Percentiles rank a stretch among this genome's conserved stretches.
phyloP scores from a whole-genome alignment of 1,140 invertebrate genomes.

The Bombus sylvicola region DNA sequence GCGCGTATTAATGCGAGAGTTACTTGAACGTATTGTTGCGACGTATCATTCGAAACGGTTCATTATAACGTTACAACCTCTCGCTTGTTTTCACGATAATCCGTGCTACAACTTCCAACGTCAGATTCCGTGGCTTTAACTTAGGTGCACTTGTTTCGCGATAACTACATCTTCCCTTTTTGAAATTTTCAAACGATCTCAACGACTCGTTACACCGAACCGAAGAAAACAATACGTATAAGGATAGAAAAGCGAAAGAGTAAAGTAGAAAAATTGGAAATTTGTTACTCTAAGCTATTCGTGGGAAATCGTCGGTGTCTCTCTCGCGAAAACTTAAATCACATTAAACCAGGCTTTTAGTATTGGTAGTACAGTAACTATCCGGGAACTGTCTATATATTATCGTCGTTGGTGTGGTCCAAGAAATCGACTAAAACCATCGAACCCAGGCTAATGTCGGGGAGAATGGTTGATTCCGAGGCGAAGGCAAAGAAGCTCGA shows the following conservation, averaged over 20 bases:
- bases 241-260: neutral
- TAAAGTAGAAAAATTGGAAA: no score
- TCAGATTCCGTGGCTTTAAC: neutral
- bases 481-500: neutral
- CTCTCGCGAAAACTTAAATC: no score
- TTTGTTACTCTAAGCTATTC: no score
- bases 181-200: neutral
- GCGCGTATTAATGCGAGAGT: conserved; percentile 33
- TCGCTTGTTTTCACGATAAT: neutral
- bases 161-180: neutral
- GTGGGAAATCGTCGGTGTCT: no score
- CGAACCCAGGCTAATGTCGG: no score
- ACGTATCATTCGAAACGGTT: conserved; percentile 14
- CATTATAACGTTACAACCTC: neutral
- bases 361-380: no score
- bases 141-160: neutral
- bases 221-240: neutral
- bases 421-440: no score
- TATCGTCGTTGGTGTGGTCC: no score
- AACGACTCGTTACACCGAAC: conserved; percentile 8
- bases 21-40: conserved; percentile 40
- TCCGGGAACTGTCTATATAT: no score
- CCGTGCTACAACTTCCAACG: neutral
- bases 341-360: no score
- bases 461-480: neutral